A percentile compares a stretch with the other conserved stretches of the same genome.
phyloP scores from a whole-genome alignment of 2,113 vertebrate species.

The Sakesphorus luctuosus region DNA sequence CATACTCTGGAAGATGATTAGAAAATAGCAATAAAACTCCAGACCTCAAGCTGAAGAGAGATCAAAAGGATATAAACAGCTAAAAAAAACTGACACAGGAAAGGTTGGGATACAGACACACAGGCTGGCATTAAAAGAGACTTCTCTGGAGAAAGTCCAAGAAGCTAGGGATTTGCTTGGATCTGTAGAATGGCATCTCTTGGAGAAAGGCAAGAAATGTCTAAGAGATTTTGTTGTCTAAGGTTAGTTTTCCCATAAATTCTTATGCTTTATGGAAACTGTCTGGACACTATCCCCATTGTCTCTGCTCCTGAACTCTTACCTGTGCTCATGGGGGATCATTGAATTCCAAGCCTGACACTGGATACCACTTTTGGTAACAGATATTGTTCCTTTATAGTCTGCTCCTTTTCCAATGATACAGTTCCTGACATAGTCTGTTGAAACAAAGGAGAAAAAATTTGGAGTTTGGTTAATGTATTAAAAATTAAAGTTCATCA shows the following conservation, averaged over 20 bases:
- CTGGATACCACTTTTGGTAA: constrained; percentile 87
- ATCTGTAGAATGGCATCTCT: background rate
- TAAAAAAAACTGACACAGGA: background rate
- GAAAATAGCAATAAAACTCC: background rate
- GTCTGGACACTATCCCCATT: background rate
- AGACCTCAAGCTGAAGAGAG: background rate
- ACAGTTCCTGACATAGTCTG: constrained; percentile 93
- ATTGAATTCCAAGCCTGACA: constrained; percentile 96
- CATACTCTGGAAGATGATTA: background rate
- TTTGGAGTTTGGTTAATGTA: background rate
- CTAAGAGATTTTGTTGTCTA: background rate
- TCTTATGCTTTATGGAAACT: background rate
- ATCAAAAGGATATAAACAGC: constrained; percentile 22
- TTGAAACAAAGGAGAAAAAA: background rate
- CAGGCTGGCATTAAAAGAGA: background rate
- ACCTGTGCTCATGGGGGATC: constrained; percentile 97
- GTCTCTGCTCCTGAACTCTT: constrained; percentile 75
- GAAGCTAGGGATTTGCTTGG: background rate
- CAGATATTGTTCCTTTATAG: constrained; percentile 89
- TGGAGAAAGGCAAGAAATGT: background rate
- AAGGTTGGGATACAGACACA: background rate
- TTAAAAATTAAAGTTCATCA: background rate
- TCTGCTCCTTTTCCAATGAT: constrained; percentile 90
- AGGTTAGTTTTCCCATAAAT: constrained; percentile 23
- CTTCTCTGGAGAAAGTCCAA: background rate